Base-by-base conservation (phyloP, 2,113 vertebrate genomes). In the Eublepharis macularius region DNA sequence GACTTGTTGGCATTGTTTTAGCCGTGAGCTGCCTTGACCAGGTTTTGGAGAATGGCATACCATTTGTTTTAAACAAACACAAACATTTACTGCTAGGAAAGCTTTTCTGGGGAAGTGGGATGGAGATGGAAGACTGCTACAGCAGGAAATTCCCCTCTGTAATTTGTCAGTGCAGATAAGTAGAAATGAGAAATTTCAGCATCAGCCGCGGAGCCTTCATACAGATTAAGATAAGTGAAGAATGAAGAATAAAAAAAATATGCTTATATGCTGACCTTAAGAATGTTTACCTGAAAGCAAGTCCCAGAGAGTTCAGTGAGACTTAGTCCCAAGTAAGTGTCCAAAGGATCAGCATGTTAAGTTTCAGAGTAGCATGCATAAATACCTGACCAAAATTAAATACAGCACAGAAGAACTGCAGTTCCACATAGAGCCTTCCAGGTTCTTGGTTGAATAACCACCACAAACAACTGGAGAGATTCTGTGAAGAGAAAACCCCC, bases 351-450 rank as follows among this genome's bases (percentile, higher is more conserved):
- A 17, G 2, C 32, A 6, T 32, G 54, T 34, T 0, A 29, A n/a
- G 54, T 83, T 86, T 83, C 17, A 82, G 54, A 87, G 78, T 49
- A 86, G 72, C 1, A 26, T n/a, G 51, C 91, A 4, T 74, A 94
- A 90, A 51, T 95, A 99, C 98, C 98, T 99, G 98, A 86, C 98
- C 98, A 93, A 97, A 99, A 96, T 98, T 99, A 93, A 97, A 96
- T 36, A 98, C 96, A 34, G 98, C 98, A 94, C 98, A 99, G 95
- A 99, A 99, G 95, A 99, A 99, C 93, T 98, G 98, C 93, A 99
- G 91, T 89, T 99, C 98, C 91, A 99, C 94, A 89, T 99, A 99
- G 0, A 99, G 97, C 85, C 96, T 96, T 47, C 98, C 98, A 77
- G 98, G 98, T 85, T 97, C 95, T 9, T 89, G 95, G 89, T 98